A percentile compares a stretch with the other conserved stretches of the same genome.
Conservation (phyloP, 2,797 vertebrate species). For the Oreochromis mossambicus region DNA sequence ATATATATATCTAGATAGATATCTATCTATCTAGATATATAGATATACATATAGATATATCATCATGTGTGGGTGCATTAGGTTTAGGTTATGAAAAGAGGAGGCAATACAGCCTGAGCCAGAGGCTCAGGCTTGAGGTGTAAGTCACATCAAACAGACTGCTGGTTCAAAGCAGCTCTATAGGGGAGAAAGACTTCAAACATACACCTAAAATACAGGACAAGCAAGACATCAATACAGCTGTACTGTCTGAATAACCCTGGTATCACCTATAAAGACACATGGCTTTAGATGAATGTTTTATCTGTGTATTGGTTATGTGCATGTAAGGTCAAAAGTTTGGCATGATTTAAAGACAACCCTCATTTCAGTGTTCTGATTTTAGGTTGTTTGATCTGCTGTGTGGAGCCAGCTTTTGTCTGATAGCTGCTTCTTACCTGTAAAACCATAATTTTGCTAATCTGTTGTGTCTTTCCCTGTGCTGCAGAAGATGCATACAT, state of each 20-base stretch:
- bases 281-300: background rate
- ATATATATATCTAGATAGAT: too few species aligned
- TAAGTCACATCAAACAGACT: conserved; percentile 62
- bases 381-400: background rate
- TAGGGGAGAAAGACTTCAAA: conserved; percentile 53
- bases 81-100: background rate
- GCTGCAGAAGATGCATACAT: background rate
- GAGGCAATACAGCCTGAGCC: conserved; percentile 28
- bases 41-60: background rate
- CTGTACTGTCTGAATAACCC: background rate
- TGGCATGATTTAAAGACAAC: background rate
- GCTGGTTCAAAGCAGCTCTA: conserved; percentile 63
- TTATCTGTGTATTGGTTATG: background rate
- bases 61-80: background rate
- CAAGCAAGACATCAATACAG: conserved; percentile 20
- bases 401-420: background rate
- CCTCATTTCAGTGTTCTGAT: background rate
- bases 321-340: background rate
- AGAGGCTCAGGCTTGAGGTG: conserved; percentile 43
- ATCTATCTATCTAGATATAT: background rate
- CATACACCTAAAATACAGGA: conserved; percentile 24
- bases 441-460: conserved; percentile 8
- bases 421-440: background rate
- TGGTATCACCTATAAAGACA: background rate
- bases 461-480: background rate